Percentiles rank a stretch among this genome's conserved stretches.
phyloP scores from a whole-genome alignment of 2,113 vertebrate genomes.

The Lepisosteus osseus region DNA sequence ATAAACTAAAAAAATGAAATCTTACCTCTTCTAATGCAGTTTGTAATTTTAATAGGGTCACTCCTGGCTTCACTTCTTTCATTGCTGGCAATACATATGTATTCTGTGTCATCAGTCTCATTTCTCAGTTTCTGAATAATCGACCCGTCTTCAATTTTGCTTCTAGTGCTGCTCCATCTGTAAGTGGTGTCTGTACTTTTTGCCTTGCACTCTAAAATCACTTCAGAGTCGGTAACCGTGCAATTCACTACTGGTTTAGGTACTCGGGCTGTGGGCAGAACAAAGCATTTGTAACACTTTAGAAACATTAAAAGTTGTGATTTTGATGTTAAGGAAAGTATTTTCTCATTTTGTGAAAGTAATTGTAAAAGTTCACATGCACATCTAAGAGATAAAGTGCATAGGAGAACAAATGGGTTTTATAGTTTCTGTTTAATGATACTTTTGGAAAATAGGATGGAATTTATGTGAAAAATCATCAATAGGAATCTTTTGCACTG shows the following conservation, averaged over 20 bases:
- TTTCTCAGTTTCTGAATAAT: not conserved
- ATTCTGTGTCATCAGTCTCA: not conserved
- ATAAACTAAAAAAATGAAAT: no score
- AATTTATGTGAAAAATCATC: no score
- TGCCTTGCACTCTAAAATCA: not conserved
- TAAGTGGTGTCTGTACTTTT: not conserved
- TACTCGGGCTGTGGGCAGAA: not conserved
- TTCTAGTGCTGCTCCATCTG: not conserved
- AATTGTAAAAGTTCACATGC: no score
- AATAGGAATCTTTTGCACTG: no score
- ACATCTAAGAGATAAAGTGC: no score
- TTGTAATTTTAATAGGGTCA: not conserved
- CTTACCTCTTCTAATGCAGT: no score
- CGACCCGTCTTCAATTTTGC: not conserved
- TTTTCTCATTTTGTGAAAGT: no score
- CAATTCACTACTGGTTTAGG: not conserved
- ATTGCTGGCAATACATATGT: constrained; percentile 12
- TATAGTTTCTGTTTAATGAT: no score
- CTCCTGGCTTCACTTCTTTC: not conserved
- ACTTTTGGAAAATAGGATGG: no score
- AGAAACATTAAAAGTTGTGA: no score
- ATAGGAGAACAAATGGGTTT: no score
- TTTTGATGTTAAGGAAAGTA: no score
- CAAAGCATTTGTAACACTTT: not conserved
- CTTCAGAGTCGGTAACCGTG: not conserved